These are phyloP conservation scores for Lagopus muta DNA, from an alignment of 2,113 vertebrate species.

Conservation along the genomic window DNA sequence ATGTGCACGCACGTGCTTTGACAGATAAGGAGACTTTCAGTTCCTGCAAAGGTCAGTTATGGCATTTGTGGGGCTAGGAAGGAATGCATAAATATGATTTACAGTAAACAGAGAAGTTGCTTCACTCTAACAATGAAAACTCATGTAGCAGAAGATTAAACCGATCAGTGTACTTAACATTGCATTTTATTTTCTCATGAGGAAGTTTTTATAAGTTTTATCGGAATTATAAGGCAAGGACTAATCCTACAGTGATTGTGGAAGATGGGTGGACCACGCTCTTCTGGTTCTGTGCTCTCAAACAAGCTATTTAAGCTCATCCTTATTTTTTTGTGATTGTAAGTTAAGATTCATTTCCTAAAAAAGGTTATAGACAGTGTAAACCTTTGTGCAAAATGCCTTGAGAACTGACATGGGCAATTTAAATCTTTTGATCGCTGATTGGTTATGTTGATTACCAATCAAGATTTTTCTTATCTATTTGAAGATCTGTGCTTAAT, in stretches of 20 bases:
- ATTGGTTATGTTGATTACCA: background rate
- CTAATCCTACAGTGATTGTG: background rate
- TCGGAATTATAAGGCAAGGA: background rate
- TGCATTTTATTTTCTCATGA: background rate
- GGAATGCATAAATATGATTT: slow-evolving; percentile 1
- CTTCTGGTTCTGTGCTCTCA: background rate
- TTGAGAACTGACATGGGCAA: background rate
- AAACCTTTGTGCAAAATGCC: background rate
- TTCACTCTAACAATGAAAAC: background rate
- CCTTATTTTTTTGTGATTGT: background rate
- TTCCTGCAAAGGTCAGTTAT: slow-evolving; percentile 26
- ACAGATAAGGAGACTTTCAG: background rate
- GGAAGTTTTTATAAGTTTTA: background rate
- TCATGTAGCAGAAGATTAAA: background rate
- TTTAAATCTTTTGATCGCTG: background rate
- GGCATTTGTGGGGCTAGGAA: background rate
- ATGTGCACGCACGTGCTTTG: background rate
- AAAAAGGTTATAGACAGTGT: background rate
- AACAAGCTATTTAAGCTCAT: background rate
- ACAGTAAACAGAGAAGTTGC: background rate
- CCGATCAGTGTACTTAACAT: background rate
- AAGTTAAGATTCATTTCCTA: background rate
- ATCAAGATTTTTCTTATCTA: background rate
- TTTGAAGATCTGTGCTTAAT: background rate
- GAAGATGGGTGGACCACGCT: background rate